phyloP scores from a whole-genome alignment of 2,113 vertebrate genomes.

The Crotalus viridis region DNA sequence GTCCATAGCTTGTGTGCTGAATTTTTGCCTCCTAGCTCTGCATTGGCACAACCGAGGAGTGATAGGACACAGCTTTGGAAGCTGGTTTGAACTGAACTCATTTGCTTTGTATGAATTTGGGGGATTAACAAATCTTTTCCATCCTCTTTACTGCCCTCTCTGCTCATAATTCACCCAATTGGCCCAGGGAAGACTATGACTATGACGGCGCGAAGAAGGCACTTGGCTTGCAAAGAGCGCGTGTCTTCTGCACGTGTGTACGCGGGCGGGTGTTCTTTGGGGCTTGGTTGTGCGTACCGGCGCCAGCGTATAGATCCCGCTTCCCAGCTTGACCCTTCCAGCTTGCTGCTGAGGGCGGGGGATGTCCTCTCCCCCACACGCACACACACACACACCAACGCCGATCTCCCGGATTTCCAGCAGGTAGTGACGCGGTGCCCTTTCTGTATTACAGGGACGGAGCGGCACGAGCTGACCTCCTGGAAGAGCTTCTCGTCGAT shows the following conservation, averaged over 20 bases:
- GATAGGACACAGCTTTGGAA: neutral
- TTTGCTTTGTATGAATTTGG: neutral
- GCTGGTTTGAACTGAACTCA: neutral
- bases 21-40: neutral
- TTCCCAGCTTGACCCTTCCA: neutral
- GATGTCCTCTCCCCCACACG: rapidly evolving
- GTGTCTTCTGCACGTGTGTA: neutral
- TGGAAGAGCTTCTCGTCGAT: constrained; percentile 94
- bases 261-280: neutral
- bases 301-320: neutral
- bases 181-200: neutral
- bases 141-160: neutral
- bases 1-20: too few relatives aligned
- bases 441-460: constrained; percentile 80
- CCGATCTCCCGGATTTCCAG: neutral
- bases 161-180: neutral
- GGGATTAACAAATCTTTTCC: neutral
- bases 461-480: constrained; percentile 93
- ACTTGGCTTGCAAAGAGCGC: neutral
- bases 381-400: too few relatives aligned
- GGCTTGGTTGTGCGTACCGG: neutral
- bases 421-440: neutral
- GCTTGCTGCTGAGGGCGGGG: neutral
- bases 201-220: neutral
- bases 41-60: neutral